Base-by-base conservation (phyloP, 2,797 vertebrate species). In the Hyperoplus immaculatus region DNA sequence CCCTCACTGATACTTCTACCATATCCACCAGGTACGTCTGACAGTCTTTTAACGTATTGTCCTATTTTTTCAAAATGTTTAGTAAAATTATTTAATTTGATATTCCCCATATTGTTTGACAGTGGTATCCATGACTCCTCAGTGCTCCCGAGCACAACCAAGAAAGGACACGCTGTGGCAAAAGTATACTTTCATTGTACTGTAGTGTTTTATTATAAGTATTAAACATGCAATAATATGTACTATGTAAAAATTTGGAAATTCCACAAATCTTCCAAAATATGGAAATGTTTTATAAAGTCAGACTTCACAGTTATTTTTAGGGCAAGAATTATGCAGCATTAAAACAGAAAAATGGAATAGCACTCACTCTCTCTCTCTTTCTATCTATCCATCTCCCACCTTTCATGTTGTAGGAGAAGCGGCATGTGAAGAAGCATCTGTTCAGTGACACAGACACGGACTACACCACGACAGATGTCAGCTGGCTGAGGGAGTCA, bases 371-470 rank as follows among this genome's bases (percentile, higher is more conserved):
- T 51, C 7, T 49, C 6, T 72, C 4, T 59, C 11, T 67, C 12
- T 43, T 4, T 80, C 18, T 13, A 4, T 29, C 0, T n/a, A 1
- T 15, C 39, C 10, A 1, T 74, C 15, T 5, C 14, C 42, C 50
- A 13, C 29, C 5, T 41, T 70, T 10, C 69, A 1, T 72, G 45
- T 82, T 73, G 29, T 46, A 93, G 93, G 74, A 68, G 36, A 92
- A 91, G 66, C 89, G 65, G 56, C 54, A 86, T 84, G 90, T 86
- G 56, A 96, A 93, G 84, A 97, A 95, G 84, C 94, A 96, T 87
- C 92, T 97, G 50, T 98, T 99, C 73, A 98, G 96, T 93, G 97
- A 98, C 87, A 95, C 95, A 67, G 97, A 99, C 75, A 95, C 95
- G 54, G 97, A 98, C 53, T 45, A 54, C 29, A 71, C 72, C 73